Evolutionary conservation across 92 coral and sea anemone species (phyloP).

Genomic region (Zoanthus sansibaricus): DNA sequence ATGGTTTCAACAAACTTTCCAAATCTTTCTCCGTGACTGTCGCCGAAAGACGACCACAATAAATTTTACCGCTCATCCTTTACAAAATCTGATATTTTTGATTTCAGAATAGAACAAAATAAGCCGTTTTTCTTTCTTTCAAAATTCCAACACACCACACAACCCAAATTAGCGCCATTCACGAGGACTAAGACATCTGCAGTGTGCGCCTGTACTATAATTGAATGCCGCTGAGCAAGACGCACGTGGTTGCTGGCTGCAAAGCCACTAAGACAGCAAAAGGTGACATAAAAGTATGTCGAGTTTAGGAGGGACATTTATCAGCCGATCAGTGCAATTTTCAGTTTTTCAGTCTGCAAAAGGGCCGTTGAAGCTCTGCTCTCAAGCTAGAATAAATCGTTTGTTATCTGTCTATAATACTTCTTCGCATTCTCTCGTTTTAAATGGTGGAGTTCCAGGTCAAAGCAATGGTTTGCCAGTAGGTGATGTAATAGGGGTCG

Average conservation of each 20-base stretch:
- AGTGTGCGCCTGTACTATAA: constrained; percentile 7
- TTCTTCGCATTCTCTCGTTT: background rate
- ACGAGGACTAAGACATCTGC: constrained; percentile 17
- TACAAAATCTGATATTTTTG: background rate
- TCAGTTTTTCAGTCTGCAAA: background rate
- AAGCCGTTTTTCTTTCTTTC: constrained; percentile 18
- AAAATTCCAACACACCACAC: constrained; percentile 29
- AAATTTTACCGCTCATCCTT: constrained; percentile 86
- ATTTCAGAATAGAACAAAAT: background rate
- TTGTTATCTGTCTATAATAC: background rate
- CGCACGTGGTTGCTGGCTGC: constrained; percentile 30
- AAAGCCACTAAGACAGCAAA: too few relatives aligned
- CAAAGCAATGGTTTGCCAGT: background rate
- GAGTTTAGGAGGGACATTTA: constrained; percentile 4
- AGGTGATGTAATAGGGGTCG: constrained; percentile 34
- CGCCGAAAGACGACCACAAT: constrained; percentile 94
- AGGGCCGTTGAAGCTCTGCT: constrained; percentile 1
- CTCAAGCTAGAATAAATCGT: constrained; percentile 14
- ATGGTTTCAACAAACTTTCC: constrained; percentile 82
- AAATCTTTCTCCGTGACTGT: constrained; percentile 87
- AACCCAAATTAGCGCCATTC: constrained; percentile 27
- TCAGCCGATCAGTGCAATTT: constrained; percentile 20
- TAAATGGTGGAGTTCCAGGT: background rate
- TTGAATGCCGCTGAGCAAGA: constrained; percentile 24
- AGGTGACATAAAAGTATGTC: constrained; percentile 2